These are phyloP conservation scores for Myotis findleyi DNA, from an alignment of 2,797 vertebrate genomes.

Conservation along the genomic window DNA sequence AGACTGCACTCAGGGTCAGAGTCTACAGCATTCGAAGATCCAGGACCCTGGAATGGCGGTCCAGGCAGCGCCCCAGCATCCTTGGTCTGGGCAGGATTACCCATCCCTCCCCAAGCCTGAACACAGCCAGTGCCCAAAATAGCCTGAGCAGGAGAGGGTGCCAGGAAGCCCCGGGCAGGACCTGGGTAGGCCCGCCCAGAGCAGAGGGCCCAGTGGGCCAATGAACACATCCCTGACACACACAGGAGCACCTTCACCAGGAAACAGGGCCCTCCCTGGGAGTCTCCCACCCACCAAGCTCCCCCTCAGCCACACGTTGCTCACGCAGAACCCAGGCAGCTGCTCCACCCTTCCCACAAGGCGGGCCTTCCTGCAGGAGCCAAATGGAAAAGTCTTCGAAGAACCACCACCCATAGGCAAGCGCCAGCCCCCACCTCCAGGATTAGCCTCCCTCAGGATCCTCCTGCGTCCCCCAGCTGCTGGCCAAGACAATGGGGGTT, in stretches of 20 bases:
- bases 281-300: slow-evolving; percentile 25
- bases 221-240: slow-evolving; percentile 16
- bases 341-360: slow-evolving; percentile 10
- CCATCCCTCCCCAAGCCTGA: slow-evolving; percentile 53
- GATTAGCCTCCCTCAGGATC: slow-evolving; percentile 24
- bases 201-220: slow-evolving; percentile 5
- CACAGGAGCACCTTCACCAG: slow-evolving; percentile 17
- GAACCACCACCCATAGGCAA: slow-evolving; percentile 51
- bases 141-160: slow-evolving; percentile 59
- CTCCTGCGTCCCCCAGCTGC: slow-evolving; percentile 32
- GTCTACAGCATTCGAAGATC: neutral
- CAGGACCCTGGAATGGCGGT: neutral
- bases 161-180: slow-evolving; percentile 67
- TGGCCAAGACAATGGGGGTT: slow-evolving; percentile 75
- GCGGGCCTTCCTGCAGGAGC: slow-evolving; percentile 53
- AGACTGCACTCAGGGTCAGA: neutral
- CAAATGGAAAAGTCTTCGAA: slow-evolving; percentile 49
- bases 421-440: neutral
- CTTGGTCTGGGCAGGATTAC: slow-evolving; percentile 51
- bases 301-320: slow-evolving; percentile 12
- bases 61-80: slow-evolving; percentile 7
- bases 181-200: neutral
- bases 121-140: slow-evolving; percentile 71
- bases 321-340: slow-evolving; percentile 34
- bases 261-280: slow-evolving; percentile 4